Conservation (phyloP, 1,140 invertebrate species). For the Pseudoatta argentina region DNA sequence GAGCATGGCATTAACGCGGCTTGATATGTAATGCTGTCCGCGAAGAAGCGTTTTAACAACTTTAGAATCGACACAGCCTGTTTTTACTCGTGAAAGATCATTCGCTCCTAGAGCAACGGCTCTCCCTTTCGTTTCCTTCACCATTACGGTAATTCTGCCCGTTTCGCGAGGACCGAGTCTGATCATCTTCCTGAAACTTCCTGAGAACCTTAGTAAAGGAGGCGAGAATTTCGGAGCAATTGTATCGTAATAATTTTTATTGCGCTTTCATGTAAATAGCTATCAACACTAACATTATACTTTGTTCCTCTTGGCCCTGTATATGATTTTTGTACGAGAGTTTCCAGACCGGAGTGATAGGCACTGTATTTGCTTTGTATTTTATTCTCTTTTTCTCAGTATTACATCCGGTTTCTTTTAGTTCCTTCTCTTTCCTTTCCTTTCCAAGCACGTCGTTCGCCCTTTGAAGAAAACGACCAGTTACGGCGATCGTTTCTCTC, state of each 20-base stretch:
- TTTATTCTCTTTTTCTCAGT: slow-evolving; percentile 32
- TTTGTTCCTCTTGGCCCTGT: slow-evolving; percentile 82
- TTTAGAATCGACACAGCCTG: slow-evolving; percentile 63
- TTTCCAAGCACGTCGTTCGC: slow-evolving; percentile 1
- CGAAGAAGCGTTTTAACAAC: slow-evolving; percentile 52
- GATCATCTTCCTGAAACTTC: slow-evolving; percentile 18
- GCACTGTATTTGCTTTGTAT: slow-evolving; percentile 83
- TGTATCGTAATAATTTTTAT: slow-evolving; percentile 60
- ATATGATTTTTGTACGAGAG: slow-evolving; percentile 85
- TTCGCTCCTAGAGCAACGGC: slow-evolving; percentile 6
- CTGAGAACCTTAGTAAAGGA: slow-evolving; percentile 33
- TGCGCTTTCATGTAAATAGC: slow-evolving; percentile 60
- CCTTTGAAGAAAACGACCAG: slow-evolving; percentile 27
- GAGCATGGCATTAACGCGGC: slow-evolving; percentile 44
- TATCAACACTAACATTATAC: slow-evolving; percentile 65
- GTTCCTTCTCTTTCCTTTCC: slow-evolving; percentile 17
- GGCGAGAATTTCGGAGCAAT: slow-evolving; percentile 61
- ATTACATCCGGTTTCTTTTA: slow-evolving; percentile 21
- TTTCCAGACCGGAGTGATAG: slow-evolving; percentile 81
- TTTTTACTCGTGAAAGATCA: slow-evolving; percentile 33
- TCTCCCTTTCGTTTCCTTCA: not conserved
- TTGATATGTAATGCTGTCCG: slow-evolving; percentile 56
- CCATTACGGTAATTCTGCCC: not conserved
- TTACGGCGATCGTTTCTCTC: slow-evolving; percentile 18
- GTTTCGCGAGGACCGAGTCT: slow-evolving; percentile 1